These are phyloP conservation scores for Ptychadena robeensis DNA, from an alignment of 2,797 vertebrate species.

Conservation along the genomic window DNA sequence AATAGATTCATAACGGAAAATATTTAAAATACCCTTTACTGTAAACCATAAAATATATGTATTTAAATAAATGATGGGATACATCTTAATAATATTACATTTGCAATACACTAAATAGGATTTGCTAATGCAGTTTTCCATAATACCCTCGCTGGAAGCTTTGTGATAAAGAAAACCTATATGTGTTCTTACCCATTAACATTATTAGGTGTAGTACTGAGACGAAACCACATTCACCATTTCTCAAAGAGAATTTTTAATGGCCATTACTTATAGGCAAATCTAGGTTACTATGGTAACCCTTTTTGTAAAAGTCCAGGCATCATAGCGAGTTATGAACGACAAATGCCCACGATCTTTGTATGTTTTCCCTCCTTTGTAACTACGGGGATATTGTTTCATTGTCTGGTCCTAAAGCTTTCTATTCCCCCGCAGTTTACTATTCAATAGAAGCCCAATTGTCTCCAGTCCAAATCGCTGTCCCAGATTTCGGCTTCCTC, in stretches of 20 bases:
- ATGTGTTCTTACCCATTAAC: background rate
- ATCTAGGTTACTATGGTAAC: conserved; percentile 13
- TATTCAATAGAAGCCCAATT: background rate
- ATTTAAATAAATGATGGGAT: background rate
- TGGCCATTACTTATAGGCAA: background rate
- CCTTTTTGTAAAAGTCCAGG: background rate
- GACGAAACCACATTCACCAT: background rate
- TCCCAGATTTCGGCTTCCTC: background rate
- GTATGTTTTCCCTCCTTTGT: background rate
- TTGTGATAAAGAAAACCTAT: background rate
- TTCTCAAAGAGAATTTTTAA: background rate
- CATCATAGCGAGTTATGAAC: background rate
- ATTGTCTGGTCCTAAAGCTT: conserved; percentile 11
- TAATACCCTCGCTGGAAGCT: too few relatives aligned
- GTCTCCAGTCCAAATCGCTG: background rate
- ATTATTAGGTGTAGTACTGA: background rate
- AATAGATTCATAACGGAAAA: too few relatives aligned
- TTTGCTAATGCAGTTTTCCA: background rate
- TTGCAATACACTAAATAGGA: background rate
- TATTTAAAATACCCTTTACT: too few relatives aligned
- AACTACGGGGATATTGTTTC: background rate
- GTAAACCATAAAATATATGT: too few relatives aligned
- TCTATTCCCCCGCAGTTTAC: background rate
- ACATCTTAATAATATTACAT: background rate
- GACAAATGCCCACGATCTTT: background rate